Evolutionary conservation across 2,113 vertebrate species (phyloP).

Genomic region (Cololabis saira): DNA sequence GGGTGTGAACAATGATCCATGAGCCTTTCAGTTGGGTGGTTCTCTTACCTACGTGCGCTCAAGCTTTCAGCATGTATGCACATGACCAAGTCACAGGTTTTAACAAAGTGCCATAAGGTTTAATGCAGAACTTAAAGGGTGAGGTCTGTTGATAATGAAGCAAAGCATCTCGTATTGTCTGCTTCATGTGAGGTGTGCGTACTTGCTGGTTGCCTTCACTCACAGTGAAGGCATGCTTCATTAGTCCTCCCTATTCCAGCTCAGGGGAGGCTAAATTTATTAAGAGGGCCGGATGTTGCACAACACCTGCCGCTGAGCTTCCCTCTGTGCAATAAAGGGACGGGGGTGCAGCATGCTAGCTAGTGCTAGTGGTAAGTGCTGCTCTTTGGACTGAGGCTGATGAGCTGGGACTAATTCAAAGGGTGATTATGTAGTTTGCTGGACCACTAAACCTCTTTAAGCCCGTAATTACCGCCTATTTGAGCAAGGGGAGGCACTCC

Average conservation of each 20-base stretch:
- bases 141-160: conserved; percentile 23
- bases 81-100: conserved; percentile 20
- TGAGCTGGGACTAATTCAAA: conserved; percentile 98
- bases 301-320: conserved; percentile 95
- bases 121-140: conserved; percentile 5
- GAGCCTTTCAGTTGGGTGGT: conserved; percentile 44
- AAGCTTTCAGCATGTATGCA: conserved; percentile 41
- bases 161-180: conserved; percentile 16
- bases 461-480: conserved; percentile 99
- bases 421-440: conserved; percentile 99
- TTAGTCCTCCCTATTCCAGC: conserved; percentile 78
- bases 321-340: conserved; percentile 88
- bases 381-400: conserved; percentile 98
- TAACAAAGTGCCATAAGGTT: conserved; percentile 27
- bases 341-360: conserved; percentile 84
- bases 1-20: conserved; percentile 29
- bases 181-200: conserved; percentile 13
- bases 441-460: conserved; percentile 99
- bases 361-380: conserved; percentile 86
- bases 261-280: conserved; percentile 88
- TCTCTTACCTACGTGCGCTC: conserved; percentile 21
- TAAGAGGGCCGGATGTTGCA: conserved; percentile 92
- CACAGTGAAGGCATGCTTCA: conserved; percentile 88
- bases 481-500: conserved; percentile 98
- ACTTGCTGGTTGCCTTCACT: conserved; percentile 53